Evolutionary conservation across 2,113 vertebrate species (phyloP).

Genomic region (Echinops telfairi): DNA sequence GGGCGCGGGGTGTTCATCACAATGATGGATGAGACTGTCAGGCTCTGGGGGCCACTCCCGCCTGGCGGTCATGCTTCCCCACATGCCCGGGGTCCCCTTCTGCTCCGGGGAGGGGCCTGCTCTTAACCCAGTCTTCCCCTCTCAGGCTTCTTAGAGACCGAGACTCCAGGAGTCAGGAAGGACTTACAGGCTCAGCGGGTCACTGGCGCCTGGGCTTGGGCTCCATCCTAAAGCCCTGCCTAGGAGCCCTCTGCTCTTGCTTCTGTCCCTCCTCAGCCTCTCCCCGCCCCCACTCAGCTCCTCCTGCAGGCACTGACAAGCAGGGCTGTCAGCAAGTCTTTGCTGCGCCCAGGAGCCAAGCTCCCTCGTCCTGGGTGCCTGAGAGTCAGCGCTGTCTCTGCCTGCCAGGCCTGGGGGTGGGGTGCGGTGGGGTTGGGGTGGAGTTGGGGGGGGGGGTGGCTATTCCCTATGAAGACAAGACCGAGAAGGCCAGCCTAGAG

Average conservation of each 20-base stretch:
- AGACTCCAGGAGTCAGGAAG: background rate
- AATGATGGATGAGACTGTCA: constrained; percentile 99
- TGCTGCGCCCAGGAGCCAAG: constrained; percentile 7
- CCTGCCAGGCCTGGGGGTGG: background rate
- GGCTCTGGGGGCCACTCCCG: constrained; percentile 92
- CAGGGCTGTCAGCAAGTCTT: constrained; percentile 30
- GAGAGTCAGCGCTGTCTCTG: background rate
- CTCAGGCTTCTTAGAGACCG: constrained; percentile 47
- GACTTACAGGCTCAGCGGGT: constrained; percentile 29
- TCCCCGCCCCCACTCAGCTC: background rate
- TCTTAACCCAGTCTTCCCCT: background rate
- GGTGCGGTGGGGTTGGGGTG: background rate
- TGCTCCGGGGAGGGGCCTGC: constrained; percentile 54
- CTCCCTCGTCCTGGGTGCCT: background rate
- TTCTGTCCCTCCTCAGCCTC: background rate
- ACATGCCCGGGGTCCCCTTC: constrained; percentile 77
- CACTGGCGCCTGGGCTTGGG: background rate
- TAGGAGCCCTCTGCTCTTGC: background rate
- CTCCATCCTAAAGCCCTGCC: background rate
- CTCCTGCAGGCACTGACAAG: constrained; percentile 64
- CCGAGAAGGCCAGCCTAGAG: background rate
- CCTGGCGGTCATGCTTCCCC: constrained; percentile 96
- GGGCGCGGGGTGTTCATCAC: constrained; percentile 87
- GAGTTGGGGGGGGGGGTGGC: background rate
- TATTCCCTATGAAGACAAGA: background rate